These are phyloP conservation scores for Polypedilum pembai DNA, from an alignment of 1,140 invertebrate species.

Conservation along the genomic window DNA sequence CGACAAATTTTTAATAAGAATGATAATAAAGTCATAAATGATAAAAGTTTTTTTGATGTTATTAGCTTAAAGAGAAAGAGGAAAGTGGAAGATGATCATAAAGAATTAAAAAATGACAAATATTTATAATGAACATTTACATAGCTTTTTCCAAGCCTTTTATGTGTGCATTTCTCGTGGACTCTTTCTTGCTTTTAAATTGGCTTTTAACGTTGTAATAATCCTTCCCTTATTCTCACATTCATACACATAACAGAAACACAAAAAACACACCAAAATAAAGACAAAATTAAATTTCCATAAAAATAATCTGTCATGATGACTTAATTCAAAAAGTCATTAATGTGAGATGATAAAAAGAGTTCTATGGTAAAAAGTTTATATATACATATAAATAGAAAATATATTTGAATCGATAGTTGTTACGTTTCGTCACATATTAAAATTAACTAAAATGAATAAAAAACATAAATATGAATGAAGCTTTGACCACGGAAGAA, in stretches of 20 bases:
- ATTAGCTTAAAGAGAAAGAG: not conserved
- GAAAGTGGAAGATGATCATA: not conserved
- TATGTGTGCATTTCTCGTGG: constrained; percentile 24
- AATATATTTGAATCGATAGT: constrained; percentile 7
- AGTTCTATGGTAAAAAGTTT: not conserved
- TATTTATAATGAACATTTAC: not conserved
- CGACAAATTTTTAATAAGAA: not conserved
- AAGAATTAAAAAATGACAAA: not conserved
- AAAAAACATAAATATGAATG: not conserved
- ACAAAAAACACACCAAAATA: not conserved
- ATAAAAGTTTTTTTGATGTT: constrained; percentile 5
- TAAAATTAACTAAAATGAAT: too few species aligned
- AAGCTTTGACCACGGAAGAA: constrained; percentile 9
- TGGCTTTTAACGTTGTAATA: constrained; percentile 23
- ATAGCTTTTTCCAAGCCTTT: constrained; percentile 27
- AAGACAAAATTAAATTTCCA: not conserved
- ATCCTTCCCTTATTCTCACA: too few species aligned
- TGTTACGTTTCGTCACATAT: constrained; percentile 1
- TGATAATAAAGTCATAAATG: not conserved
- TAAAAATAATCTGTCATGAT: not conserved
- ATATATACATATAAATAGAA: constrained; percentile 20
- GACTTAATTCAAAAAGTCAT: not conserved
- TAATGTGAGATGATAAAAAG: not conserved
- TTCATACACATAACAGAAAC: too few species aligned
- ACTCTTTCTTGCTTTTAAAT: constrained; percentile 22